Percentiles rank a stretch among this genome's conserved stretches.
These are phyloP conservation scores for Onychomys arenicola DNA, from an alignment of 2,797 vertebrate genomes.

Conservation along the genomic window DNA sequence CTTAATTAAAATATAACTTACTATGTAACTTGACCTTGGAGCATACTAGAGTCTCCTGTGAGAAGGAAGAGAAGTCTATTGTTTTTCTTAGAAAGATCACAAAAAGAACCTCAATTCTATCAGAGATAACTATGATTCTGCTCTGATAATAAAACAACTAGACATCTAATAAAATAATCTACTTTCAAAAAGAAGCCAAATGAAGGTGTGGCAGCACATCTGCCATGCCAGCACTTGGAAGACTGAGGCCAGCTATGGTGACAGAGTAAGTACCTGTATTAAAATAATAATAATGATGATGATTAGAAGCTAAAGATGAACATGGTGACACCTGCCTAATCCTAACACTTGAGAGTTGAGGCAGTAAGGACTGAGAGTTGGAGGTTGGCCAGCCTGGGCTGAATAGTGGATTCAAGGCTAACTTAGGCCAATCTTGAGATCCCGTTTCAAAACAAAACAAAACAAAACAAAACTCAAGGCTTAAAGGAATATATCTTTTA, in stretches of 20 bases:
- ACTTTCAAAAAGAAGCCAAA: background rate
- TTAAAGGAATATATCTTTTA: background rate
- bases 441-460: no score
- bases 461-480: background rate
- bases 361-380: background rate
- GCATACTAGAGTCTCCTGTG: constrained; percentile 18
- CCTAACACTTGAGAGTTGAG: background rate
- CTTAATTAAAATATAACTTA: constrained; percentile 3
- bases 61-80: constrained; percentile 32
- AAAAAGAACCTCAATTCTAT: constrained; percentile 41
- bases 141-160: constrained; percentile 30
- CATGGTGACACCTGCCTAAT: background rate
- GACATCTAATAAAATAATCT: constrained; percentile 44
- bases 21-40: background rate
- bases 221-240: background rate
- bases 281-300: background rate
- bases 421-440: background rate
- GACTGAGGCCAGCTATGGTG: background rate
- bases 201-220: background rate
- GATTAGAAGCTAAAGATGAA: background rate
- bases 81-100: background rate
- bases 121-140: background rate
- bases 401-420: background rate
- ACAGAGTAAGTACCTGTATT: background rate
- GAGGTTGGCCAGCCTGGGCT: background rate